Conservation (phyloP, 1,140 invertebrate species). For the Lasaia peninsularis region DNA sequence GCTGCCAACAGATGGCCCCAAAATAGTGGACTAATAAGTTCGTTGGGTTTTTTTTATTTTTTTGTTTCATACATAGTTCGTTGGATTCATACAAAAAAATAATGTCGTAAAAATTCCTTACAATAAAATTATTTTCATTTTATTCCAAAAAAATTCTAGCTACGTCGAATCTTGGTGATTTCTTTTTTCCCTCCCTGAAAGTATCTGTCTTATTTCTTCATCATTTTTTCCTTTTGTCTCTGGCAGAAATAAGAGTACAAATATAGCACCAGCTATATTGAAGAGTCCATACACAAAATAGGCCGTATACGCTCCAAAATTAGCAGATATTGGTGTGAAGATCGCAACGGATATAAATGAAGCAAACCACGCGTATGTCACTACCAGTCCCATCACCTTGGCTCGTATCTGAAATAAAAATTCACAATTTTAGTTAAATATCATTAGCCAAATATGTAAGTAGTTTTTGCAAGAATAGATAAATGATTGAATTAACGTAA, state of each 20-base stretch:
- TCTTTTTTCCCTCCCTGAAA: not conserved
- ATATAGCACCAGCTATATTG: slow-evolving; percentile 29
- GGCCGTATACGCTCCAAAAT: slow-evolving; percentile 26
- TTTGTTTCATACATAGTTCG: too few species aligned
- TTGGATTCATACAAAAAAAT: too few species aligned
- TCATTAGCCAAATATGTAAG: too few species aligned
- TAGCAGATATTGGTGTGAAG: slow-evolving; percentile 23
- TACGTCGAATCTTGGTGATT: not conserved
- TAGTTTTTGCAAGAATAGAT: too few species aligned
- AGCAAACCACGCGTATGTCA: slow-evolving; percentile 32
- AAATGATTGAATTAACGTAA: too few species aligned
- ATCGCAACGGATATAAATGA: slow-evolving; percentile 25
- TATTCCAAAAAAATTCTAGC: too few species aligned
- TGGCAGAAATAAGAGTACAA: slow-evolving; percentile 26
- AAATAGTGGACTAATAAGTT: too few species aligned
- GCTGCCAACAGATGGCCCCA: too few species aligned
- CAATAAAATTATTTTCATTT: too few species aligned
- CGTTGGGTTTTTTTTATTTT: too few species aligned
- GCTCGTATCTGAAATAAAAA: slow-evolving; percentile 38
- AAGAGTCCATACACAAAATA: slow-evolving; percentile 31
- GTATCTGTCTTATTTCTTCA: slow-evolving; percentile 31
- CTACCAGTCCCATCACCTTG: slow-evolving; percentile 33
- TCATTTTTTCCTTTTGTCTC: slow-evolving; percentile 40
- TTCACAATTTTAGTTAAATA: not conserved
- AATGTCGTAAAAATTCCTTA: too few species aligned